Conservation (phyloP, 1,140 invertebrate species). For the Orussus abietinus region DNA sequence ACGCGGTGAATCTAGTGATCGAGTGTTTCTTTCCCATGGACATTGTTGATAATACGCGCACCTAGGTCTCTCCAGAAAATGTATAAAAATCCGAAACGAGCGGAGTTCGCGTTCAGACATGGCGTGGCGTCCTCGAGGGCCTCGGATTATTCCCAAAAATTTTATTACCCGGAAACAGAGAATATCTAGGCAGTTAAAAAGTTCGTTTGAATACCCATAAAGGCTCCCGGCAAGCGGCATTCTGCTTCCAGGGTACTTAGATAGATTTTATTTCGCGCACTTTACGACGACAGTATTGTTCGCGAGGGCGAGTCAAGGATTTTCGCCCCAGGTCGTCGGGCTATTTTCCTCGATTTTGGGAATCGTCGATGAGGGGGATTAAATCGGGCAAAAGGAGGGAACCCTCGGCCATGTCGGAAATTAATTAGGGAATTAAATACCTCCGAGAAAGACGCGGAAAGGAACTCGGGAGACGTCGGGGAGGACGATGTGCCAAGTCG, state of each 20-base stretch:
- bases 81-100: no score
- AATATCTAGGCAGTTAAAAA: slow-evolving; percentile 35
- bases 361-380: no score
- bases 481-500: slow-evolving; percentile 29
- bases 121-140: no score
- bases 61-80: no score
- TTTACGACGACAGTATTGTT: slow-evolving; percentile 23
- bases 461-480: slow-evolving; percentile 19
- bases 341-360: no score
- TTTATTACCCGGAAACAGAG: slow-evolving; percentile 30
- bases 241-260: slow-evolving; percentile 31
- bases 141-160: slow-evolving; percentile 20
- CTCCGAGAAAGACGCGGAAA: slow-evolving; percentile 10
- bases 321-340: no score
- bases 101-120: no score
- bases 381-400: no score
- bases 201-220: slow-evolving; percentile 36
- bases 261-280: slow-evolving; percentile 30
- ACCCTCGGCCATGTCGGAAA: no score
- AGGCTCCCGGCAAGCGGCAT: slow-evolving; percentile 24
- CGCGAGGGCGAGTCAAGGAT: slow-evolving; percentile 6
- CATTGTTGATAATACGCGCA: no score
- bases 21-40: no score
- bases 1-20: no score
- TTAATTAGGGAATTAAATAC: slow-evolving; percentile 4